Conservation (phyloP, 2,113 vertebrate species). For the Taxidea taxus region DNA sequence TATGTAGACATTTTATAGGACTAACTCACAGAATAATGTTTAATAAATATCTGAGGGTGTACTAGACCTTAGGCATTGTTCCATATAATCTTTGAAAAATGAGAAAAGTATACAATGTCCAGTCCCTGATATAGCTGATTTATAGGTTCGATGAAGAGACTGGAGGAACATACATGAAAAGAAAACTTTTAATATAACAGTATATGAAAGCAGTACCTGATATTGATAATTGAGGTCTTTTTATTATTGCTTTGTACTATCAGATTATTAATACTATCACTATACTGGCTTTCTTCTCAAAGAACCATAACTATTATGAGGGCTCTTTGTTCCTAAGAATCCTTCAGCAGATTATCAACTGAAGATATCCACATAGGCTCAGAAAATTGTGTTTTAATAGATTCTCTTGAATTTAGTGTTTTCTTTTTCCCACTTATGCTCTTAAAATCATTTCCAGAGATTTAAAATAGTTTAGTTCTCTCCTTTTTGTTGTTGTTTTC, state of each 20-base stretch:
- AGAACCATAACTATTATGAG: not conserved
- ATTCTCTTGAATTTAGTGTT: not conserved
- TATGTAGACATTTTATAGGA: not conserved
- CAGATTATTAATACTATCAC: not conserved
- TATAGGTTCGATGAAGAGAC: not conserved
- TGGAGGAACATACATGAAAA: not conserved
- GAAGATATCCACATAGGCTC: not conserved
- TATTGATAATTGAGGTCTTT: not conserved
- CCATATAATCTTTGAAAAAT: not conserved
- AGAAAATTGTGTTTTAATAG: not conserved
- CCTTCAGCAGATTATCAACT: not conserved
- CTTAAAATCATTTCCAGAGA: not conserved
- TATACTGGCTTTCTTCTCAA: not conserved
- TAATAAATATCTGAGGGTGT: not conserved
- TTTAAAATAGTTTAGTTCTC: not conserved
- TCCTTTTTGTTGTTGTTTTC: not conserved
- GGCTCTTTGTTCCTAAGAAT: not conserved
- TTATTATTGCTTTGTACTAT: not conserved
- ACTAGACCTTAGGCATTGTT: not conserved
- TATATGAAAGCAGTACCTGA: not conserved
- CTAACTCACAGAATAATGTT: not conserved
- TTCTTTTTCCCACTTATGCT: not conserved
- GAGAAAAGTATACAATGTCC: not conserved
- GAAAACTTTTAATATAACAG: not conserved
- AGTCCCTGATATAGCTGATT: not conserved